Evolutionary conservation across 1,140 invertebrate species (phyloP).

Genomic region (Anthonomus grandis): DNA sequence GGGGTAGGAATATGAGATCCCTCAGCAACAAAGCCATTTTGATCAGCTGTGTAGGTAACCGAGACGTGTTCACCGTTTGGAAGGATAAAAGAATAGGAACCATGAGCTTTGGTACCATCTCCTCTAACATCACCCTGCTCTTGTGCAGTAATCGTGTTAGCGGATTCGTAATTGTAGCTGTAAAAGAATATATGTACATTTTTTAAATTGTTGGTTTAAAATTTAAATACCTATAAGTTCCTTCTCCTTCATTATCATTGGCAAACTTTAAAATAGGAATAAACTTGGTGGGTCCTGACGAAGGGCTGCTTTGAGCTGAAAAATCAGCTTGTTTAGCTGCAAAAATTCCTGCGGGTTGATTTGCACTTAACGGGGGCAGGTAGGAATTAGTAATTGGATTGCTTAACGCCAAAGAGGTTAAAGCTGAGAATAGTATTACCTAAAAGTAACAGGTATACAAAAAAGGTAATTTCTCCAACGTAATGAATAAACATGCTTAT

Average conservation of each 20-base stretch:
- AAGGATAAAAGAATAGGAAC: constrained; percentile 42
- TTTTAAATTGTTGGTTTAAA: neutral
- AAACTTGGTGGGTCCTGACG: too few relatives aligned
- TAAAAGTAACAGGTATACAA: too few relatives aligned
- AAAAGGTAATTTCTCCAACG: too few relatives aligned
- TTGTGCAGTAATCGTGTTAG: constrained; percentile 55
- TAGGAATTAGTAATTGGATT: too few relatives aligned
- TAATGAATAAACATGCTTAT: too few relatives aligned
- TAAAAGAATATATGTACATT: neutral
- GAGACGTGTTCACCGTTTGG: constrained; percentile 41
- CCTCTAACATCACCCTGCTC: constrained; percentile 52
- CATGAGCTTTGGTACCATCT: constrained; percentile 38
- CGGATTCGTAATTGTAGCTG: constrained; percentile 58
- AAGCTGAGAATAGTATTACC: too few relatives aligned
- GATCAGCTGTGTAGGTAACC: constrained; percentile 57
- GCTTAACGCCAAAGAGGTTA: too few relatives aligned
- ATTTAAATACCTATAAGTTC: constrained; percentile 3
- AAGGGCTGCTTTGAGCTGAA: too few relatives aligned
- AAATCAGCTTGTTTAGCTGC: too few relatives aligned
- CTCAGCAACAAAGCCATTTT: constrained; percentile 63
- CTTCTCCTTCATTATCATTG: constrained; percentile 44
- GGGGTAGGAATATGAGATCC: constrained; percentile 56
- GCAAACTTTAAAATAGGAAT: constrained; percentile 53
- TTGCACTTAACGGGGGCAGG: too few relatives aligned
- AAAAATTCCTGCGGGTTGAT: too few relatives aligned